Conservation (phyloP, 2,797 vertebrate species). For the Myripristis jacobus region DNA sequence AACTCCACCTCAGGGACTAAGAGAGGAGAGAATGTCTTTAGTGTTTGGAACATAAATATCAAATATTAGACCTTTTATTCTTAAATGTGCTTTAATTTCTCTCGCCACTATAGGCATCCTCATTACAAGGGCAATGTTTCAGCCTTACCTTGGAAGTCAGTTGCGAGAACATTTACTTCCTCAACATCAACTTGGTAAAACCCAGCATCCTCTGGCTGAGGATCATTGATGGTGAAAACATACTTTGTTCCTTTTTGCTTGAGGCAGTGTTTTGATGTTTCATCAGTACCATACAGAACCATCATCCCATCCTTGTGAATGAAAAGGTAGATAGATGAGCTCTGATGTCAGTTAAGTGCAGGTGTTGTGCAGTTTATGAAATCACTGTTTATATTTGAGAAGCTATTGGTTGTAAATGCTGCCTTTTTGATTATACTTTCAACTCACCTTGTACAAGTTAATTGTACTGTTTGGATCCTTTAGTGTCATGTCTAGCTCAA, state of each 20-base stretch:
- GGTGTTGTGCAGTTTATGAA: not conserved
- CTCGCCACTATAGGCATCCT: not conserved
- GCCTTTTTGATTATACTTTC: not conserved
- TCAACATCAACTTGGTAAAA: constrained; percentile 91
- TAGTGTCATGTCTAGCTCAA: constrained; percentile 87
- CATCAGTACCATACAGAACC: constrained; percentile 71
- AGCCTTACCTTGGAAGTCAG: constrained; percentile 83
- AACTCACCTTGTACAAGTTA: constrained; percentile 89
- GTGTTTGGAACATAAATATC: not conserved
- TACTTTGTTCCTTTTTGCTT: constrained; percentile 82
- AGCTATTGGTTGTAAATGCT: not conserved
- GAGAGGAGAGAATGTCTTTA: constrained; percentile 4
- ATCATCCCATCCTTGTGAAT: constrained; percentile 73
- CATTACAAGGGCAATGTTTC: not conserved
- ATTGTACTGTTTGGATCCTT: constrained; percentile 83
- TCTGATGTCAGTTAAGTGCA: not conserved
- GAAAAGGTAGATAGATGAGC: not conserved
- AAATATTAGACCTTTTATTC: not conserved
- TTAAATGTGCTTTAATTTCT: not conserved
- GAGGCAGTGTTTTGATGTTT: constrained; percentile 82
- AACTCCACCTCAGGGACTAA: constrained; percentile 83
- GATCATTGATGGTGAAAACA: constrained; percentile 85
- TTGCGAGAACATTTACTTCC: constrained; percentile 86
- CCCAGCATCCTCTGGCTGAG: constrained; percentile 88
- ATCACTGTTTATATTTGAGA: not conserved